Percentiles rank a stretch among this genome's conserved stretches.
These are phyloP conservation scores for Champsocephalus esox DNA, from an alignment of 2,797 vertebrate species.

Conservation along the genomic window DNA sequence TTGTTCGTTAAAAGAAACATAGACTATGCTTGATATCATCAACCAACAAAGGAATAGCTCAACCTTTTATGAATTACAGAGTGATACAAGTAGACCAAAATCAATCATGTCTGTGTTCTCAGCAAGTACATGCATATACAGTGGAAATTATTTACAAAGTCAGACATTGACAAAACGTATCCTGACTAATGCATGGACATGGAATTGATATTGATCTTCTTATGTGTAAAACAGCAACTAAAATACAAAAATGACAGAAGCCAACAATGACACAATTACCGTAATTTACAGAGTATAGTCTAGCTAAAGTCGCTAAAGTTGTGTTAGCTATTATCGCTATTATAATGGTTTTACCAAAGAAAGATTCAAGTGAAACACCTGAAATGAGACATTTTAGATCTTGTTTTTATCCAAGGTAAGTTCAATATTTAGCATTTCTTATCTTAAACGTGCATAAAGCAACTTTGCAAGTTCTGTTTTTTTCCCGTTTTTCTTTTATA, in stretches of 20 bases:
- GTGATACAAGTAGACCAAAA: neutral
- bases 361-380: neutral
- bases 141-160: no score
- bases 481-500: no score
- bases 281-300: neutral
- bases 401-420: no score
- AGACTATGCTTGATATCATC: neutral
- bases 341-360: neutral
- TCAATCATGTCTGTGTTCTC: neutral
- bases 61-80: neutral
- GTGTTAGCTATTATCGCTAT: no score
- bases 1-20: neutral
- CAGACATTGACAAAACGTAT: no score
- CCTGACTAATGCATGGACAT: no score
- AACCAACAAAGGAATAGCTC: neutral
- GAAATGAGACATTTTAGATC: no score
- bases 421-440: neutral
- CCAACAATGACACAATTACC: neutral
- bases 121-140: no score
- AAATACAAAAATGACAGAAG: no score
- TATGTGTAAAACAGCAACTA: neutral
- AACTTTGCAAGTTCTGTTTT: neutral
- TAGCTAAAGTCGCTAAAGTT: neutral
- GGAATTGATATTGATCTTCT: no score
- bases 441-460: neutral